A percentile compares a stretch with the other conserved stretches of the same genome.
These are phyloP conservation scores for Alectoris magna DNA, from an alignment of 2,797 vertebrate species.

Conservation along the genomic window DNA sequence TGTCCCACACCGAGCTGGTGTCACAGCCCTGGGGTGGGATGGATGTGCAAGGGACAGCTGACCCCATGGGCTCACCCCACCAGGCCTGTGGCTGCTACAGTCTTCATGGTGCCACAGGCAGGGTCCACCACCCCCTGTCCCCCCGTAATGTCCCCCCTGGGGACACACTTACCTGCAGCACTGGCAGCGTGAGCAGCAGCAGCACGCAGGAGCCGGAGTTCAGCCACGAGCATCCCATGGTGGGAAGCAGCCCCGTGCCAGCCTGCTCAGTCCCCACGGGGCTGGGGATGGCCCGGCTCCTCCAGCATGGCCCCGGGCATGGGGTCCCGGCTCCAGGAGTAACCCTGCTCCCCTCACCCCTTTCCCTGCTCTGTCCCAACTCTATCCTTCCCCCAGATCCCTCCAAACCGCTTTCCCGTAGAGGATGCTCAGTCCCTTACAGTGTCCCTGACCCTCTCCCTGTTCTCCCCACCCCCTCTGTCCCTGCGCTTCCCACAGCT, in stretches of 20 bases:
- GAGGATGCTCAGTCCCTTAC: not conserved
- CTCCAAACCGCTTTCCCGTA: not conserved
- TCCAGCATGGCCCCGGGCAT: fast-evolving
- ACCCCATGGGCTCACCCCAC: not conserved
- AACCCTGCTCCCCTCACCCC: not conserved
- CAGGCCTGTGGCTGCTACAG: not conserved
- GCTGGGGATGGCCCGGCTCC: not conserved
- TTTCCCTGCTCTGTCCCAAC: not conserved
- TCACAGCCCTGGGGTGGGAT: not conserved
- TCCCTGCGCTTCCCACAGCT: not conserved
- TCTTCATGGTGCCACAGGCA: not conserved
- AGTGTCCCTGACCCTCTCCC: not conserved
- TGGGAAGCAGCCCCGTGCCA: not conserved
- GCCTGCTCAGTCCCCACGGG: not conserved
- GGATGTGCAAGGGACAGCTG: not conserved
- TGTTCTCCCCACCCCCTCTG: not conserved
- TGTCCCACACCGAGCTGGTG: fast-evolving
- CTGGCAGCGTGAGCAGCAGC: not conserved
- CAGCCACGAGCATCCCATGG: not conserved
- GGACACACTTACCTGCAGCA: constrained; percentile 14
- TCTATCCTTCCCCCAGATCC: not conserved
- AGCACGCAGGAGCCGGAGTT: not conserved
- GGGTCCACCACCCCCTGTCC: fast-evolving
- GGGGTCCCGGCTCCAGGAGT: not conserved
- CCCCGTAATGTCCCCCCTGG: fast-evolving